A percentile compares a stretch with the other conserved stretches of the same genome.
These are phyloP conservation scores for Enteromius mattozi DNA, from an alignment of 2,797 vertebrate genomes.

Conservation along the genomic window DNA sequence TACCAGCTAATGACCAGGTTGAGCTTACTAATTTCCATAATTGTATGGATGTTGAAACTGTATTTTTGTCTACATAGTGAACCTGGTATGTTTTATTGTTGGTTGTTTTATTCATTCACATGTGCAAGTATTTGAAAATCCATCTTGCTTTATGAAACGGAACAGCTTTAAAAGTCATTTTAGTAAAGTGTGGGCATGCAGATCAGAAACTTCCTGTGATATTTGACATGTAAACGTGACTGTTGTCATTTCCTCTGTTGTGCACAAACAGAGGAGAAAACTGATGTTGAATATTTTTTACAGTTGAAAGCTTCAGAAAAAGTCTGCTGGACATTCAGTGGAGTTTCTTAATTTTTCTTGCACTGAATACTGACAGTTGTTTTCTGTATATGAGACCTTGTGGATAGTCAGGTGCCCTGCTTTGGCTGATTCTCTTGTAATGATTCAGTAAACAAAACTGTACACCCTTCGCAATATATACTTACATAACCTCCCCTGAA, in stretches of 20 bases:
- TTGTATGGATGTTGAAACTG: background rate
- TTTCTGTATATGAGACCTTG: background rate
- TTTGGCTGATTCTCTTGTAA: constrained; percentile 12
- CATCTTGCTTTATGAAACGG: background rate
- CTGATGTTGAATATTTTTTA: background rate
- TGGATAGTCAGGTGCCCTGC: background rate
- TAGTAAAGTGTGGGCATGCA: no score
- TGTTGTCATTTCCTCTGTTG: constrained; percentile 15
- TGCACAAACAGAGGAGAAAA: background rate
- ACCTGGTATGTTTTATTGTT: background rate
- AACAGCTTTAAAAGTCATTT: background rate
- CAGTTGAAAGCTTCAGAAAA: background rate
- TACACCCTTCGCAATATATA: constrained; percentile 6
- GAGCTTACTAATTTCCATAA: background rate
- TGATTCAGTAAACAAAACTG: constrained; percentile 35
- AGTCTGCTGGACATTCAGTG: background rate
- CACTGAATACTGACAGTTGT: background rate
- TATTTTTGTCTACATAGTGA: background rate
- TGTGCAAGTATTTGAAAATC: background rate
- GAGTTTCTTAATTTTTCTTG: background rate
- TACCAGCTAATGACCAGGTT: background rate
- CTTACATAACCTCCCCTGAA: constrained; percentile 46
- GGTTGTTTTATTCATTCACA: background rate
- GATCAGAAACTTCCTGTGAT: constrained; percentile 9
- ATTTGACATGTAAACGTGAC: background rate